A percentile compares a stretch with the other conserved stretches of the same genome.
Conservation (phyloP, 2,888 invertebrate genomes). For the Mimachlamys varia region DNA sequence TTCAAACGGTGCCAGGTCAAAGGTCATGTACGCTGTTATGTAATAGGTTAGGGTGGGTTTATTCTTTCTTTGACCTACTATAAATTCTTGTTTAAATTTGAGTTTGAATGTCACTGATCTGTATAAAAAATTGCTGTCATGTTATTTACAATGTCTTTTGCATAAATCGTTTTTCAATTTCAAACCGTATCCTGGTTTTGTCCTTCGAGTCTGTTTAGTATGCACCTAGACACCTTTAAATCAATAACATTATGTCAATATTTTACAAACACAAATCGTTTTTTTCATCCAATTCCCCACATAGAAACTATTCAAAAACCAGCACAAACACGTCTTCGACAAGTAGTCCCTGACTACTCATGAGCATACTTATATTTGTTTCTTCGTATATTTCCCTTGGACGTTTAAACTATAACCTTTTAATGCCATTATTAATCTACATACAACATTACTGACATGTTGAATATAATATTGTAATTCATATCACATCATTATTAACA, state of each 20-base stretch:
- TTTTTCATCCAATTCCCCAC: background rate
- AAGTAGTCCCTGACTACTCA: background rate
- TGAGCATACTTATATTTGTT: background rate
- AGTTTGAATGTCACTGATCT: background rate
- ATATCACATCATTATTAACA: too few species aligned
- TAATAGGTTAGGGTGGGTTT: background rate
- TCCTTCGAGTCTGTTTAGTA: background rate
- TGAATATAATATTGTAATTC: too few species aligned
- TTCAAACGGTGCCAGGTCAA: background rate
- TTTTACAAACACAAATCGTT: background rate
- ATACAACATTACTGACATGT: too few species aligned
- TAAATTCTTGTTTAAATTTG: background rate
- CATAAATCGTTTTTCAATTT: background rate
- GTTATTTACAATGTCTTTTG: background rate
- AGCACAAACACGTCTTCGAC: background rate
- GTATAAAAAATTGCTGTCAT: background rate
- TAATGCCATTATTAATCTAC: too few species aligned
- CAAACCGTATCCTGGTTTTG: background rate
- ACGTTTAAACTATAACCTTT: too few species aligned
- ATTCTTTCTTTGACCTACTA: background rate
- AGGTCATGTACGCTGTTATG: background rate
- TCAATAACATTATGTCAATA: background rate
- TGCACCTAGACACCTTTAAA: background rate
- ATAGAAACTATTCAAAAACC: background rate
- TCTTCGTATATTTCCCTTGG: background rate